Percentiles rank a stretch among this genome's conserved stretches.
These are phyloP conservation scores for Chrysocyon brachyurus DNA, from an alignment of 2,797 vertebrate species.

Conservation along the genomic window DNA sequence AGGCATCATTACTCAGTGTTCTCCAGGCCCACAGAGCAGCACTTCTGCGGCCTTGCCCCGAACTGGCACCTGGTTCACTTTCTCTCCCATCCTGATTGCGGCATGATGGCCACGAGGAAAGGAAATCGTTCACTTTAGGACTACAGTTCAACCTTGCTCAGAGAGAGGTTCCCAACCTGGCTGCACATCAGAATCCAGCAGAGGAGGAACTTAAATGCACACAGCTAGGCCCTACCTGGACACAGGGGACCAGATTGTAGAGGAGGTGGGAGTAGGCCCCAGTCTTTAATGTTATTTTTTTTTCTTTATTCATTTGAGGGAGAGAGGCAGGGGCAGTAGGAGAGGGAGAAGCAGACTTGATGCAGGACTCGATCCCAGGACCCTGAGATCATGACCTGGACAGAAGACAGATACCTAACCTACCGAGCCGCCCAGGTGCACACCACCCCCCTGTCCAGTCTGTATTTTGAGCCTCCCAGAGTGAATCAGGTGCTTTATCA, in stretches of 20 bases:
- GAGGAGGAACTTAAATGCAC: not conserved
- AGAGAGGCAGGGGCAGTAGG: not conserved
- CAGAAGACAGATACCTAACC: not conserved
- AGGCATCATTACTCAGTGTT: too few relatives aligned
- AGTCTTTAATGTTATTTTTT: not conserved
- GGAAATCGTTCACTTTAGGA: not conserved
- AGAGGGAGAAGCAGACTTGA: not conserved
- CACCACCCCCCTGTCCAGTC: not conserved
- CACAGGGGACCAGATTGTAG: too few relatives aligned
- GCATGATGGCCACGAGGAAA: not conserved
- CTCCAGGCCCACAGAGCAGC: not conserved
- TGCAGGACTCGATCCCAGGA: not conserved
- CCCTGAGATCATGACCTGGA: not conserved
- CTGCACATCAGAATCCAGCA: too few relatives aligned
- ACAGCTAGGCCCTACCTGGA: not conserved
- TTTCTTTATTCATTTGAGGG: not conserved
- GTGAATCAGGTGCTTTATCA: not conserved
- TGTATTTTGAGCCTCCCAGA: not conserved
- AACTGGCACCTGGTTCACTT: not conserved
- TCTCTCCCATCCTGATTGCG: not conserved
- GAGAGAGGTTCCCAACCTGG: not conserved
- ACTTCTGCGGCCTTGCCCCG: accelerated
- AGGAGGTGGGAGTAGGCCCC: not conserved
- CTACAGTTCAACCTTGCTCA: not conserved
- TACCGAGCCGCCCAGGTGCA: not conserved